A percentile compares a stretch with the other conserved stretches of the same genome.
These are phyloP conservation scores for Leptatherina wallacei DNA, from an alignment of 2,797 vertebrate genomes.

Conservation along the genomic window DNA sequence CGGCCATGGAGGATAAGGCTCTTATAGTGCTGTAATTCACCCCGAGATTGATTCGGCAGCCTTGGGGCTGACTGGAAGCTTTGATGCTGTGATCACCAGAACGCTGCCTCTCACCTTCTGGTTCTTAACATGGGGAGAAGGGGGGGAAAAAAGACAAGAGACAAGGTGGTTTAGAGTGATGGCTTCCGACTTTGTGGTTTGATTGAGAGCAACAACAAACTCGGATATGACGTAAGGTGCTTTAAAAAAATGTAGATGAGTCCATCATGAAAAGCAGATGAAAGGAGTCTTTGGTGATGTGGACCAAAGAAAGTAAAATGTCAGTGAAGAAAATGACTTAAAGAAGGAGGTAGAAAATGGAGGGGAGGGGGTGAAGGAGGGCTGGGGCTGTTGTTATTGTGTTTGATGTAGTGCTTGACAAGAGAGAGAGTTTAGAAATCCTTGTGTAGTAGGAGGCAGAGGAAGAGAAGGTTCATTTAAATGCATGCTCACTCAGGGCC, in stretches of 20 bases:
- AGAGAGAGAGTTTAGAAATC: conserved; percentile 83
- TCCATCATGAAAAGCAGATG: conserved; percentile 76
- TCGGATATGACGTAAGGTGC: conserved; percentile 61
- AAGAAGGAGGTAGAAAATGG: conserved; percentile 67
- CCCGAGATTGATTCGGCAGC: conserved; percentile 53
- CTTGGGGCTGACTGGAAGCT: conserved; percentile 73
- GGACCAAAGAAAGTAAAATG: conserved; percentile 78
- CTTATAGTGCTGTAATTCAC: conserved; percentile 43
- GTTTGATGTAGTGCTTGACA: conserved; percentile 85
- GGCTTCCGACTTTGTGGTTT: conserved; percentile 68
- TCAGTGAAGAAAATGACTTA: conserved; percentile 73
- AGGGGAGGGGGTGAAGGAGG: conserved; percentile 61
- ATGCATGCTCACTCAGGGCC: conserved; percentile 81
- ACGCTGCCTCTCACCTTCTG: conserved; percentile 67
- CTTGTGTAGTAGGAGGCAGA: conserved; percentile 72
- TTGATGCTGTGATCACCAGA: conserved; percentile 77
- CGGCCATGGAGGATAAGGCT: conserved; percentile 49
- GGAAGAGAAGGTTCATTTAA: conserved; percentile 79
- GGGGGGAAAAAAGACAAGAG: conserved; percentile 32
- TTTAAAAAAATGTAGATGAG: conserved; percentile 74
- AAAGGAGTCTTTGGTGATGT: conserved; percentile 73
- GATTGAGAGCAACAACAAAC: conserved; percentile 76
- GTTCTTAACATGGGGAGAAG: conserved; percentile 61
- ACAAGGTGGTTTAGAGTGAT: conserved; percentile 62
- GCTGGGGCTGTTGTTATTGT: conserved; percentile 78